Conservation (phyloP, 2,797 vertebrate species). For the Chaetophractus vellerosus region DNA sequence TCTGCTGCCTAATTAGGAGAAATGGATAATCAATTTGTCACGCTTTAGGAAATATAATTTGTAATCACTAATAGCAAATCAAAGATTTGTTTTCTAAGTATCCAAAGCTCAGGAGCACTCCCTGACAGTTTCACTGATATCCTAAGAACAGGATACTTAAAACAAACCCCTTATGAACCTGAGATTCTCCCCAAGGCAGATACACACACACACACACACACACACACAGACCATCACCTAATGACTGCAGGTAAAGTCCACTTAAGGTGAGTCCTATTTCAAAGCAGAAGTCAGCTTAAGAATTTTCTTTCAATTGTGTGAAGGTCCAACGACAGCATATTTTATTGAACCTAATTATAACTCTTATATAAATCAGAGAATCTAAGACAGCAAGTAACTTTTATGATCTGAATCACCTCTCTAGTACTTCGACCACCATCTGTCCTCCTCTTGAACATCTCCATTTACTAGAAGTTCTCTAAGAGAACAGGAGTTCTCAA, state of each 20-base stretch:
- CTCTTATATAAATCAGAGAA: background rate
- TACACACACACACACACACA: background rate
- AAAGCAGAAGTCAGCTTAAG: conserved; percentile 33
- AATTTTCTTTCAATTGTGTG: background rate
- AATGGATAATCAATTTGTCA: conserved; percentile 83
- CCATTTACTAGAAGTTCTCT: background rate
- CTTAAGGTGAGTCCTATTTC: conserved; percentile 2
- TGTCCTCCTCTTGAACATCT: background rate
- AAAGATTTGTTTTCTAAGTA: conserved; percentile 61
- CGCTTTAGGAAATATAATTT: conserved; percentile 69
- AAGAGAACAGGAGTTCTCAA: background rate
- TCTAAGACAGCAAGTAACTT: background rate
- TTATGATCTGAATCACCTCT: background rate
- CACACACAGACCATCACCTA: background rate
- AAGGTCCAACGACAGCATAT: background rate
- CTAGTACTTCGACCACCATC: background rate
- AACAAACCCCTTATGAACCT: background rate
- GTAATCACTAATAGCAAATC: conserved; percentile 63
- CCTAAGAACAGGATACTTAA: conserved; percentile 1
- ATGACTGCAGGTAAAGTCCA: background rate
- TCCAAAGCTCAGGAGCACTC: background rate
- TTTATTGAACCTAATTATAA: background rate
- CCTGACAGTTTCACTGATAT: background rate
- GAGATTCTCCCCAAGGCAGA: background rate
- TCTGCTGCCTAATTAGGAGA: conserved; percentile 95